These are phyloP conservation scores for Echeneis naucrates DNA, from an alignment of 2,797 vertebrate genomes.

Conservation along the genomic window DNA sequence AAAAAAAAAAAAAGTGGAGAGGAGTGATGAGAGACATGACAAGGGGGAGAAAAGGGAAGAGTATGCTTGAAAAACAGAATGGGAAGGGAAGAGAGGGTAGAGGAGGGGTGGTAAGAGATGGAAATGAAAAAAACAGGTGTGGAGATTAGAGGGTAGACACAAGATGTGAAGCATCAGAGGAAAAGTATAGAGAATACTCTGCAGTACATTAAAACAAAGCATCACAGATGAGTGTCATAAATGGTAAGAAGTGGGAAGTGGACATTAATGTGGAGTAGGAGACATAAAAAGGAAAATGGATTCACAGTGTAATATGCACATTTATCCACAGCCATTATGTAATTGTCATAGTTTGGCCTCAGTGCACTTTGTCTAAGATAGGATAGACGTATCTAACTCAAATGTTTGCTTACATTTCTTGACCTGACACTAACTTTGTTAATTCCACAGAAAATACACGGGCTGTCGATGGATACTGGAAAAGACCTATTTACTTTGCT, in stretches of 20 bases:
- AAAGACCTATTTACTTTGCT: too few relatives aligned
- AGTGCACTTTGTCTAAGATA: neutral
- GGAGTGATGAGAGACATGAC: constrained; percentile 37
- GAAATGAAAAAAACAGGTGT: constrained; percentile 35
- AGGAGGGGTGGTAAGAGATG: constrained; percentile 21
- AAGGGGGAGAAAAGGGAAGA: constrained; percentile 20
- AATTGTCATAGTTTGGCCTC: neutral
- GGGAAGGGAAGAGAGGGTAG: constrained; percentile 12
- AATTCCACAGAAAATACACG: neutral
- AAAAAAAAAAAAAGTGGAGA: constrained; percentile 32
- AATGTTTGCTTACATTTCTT: neutral
- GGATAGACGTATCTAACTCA: too few relatives aligned
- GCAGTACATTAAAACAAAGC: constrained; percentile 36
- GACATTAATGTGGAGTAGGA: constrained; percentile 10
- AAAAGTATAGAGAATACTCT: constrained; percentile 41
- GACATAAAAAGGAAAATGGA: neutral
- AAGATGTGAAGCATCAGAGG: constrained; percentile 37
- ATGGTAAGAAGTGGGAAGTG: constrained; percentile 22
- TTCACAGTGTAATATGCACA: neutral
- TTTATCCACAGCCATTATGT: neutral
- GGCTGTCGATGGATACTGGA: too few relatives aligned
- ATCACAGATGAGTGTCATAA: neutral
- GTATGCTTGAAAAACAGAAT: constrained; percentile 33
- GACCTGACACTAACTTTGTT: neutral
- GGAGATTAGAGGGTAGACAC: constrained; percentile 48